Evolutionary conservation across 2,888 invertebrate species (phyloP).

Genomic region (Acronicta alni): DNA sequence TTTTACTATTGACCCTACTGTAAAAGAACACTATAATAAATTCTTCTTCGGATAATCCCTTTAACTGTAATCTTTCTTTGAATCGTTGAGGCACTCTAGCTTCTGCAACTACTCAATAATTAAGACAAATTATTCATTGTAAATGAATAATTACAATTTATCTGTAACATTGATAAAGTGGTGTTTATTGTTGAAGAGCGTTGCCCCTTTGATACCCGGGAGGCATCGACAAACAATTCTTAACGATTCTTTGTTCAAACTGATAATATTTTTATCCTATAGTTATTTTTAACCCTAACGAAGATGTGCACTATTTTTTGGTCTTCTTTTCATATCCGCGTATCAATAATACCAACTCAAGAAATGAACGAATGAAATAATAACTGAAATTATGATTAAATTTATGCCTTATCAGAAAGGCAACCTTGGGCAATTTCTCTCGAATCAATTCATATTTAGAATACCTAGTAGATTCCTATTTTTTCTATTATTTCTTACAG

Average conservation of each 20-base stretch:
- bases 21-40: too few species aligned
- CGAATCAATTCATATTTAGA: too few species aligned
- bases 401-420: too few species aligned
- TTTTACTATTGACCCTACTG: too few species aligned
- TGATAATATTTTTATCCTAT: constrained; percentile 16
- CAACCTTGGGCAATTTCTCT: too few species aligned
- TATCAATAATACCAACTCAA: neutral
- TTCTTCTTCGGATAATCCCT: too few species aligned
- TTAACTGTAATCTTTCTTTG: too few species aligned
- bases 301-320: neutral
- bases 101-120: neutral
- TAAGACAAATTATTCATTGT: constrained; percentile 35
- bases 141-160: constrained; percentile 32
- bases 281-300: constrained; percentile 8
- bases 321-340: neutral
- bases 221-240: constrained; percentile 37
- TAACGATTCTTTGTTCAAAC: constrained; percentile 45
- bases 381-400: too few species aligned
- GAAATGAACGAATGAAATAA: too few species aligned
- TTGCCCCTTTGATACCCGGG: constrained; percentile 45
- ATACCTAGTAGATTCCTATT: too few species aligned
- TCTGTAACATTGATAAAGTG: constrained; percentile 29
- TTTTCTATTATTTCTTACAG: too few species aligned
- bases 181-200: constrained; percentile 45
- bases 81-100: neutral